Evolutionary conservation across 2,888 invertebrate species (phyloP).

Genomic region (Hartigia nigra): DNA sequence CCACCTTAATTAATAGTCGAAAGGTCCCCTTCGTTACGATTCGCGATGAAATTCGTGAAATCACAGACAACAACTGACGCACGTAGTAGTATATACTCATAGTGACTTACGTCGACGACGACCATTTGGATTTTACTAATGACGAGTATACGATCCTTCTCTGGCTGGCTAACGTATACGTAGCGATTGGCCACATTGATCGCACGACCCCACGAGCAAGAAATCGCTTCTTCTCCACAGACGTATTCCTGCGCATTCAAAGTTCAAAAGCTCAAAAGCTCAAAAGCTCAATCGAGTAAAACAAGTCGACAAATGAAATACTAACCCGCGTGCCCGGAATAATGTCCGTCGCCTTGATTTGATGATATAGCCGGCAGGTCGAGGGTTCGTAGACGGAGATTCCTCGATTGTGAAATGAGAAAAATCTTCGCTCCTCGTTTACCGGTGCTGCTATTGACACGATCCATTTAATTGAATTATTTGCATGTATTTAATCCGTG

Average conservation of each 20-base stretch:
- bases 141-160: conserved; percentile 76
- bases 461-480: conserved; percentile 6
- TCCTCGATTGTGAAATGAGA: conserved; percentile 81
- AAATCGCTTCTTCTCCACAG: conserved; percentile 76
- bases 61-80: neutral
- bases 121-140: conserved; percentile 80
- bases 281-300: no score
- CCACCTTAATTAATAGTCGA: conserved; percentile 68
- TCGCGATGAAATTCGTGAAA: no score
- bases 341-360: conserved; percentile 77
- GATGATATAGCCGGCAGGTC: conserved; percentile 76
- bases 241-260: conserved; percentile 70
- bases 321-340: conserved; percentile 76
- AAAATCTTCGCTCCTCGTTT: conserved; percentile 75
- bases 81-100: neutral
- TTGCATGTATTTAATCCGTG: no score
- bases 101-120: conserved; percentile 72
- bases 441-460: conserved; percentile 66
- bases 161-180: conserved; percentile 79
- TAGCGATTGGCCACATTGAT: conserved; percentile 78
- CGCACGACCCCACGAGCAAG: conserved; percentile 79
- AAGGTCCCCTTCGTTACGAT: neutral
- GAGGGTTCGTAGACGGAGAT: conserved; percentile 79
- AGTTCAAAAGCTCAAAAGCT: no score
- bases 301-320: conserved; percentile 15